Percentiles rank a stretch among this genome's conserved stretches.
Conservation (phyloP, 2,888 invertebrate genomes). For the Diogma glabrata region DNA sequence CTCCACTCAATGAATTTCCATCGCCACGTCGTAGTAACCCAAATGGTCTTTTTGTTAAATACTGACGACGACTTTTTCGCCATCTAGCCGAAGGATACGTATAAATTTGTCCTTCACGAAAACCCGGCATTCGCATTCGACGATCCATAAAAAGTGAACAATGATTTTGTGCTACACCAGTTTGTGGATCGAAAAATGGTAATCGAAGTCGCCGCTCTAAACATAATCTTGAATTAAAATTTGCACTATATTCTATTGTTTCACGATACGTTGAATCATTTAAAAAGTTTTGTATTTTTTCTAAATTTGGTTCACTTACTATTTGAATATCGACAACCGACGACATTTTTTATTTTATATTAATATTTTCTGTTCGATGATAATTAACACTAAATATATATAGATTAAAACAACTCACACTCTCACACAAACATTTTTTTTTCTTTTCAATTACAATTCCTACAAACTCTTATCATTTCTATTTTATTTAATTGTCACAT, state of each 20-base stretch:
- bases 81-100: conserved; percentile 85
- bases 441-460: conserved; percentile 3
- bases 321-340: conserved; percentile 55
- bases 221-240: conserved; percentile 84
- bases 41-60: conserved; percentile 42
- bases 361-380: conserved; percentile 5
- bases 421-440: conserved; percentile 1
- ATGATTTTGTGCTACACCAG: conserved; percentile 92
- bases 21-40: conserved; percentile 13
- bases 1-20: not conserved
- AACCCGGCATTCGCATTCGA: conserved; percentile 82
- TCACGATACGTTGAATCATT: conserved; percentile 84
- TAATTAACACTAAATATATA: conserved; percentile 8
- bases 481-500: too few relatives aligned
- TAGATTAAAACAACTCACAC: not conserved
- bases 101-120: conserved; percentile 80
- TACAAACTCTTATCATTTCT: conserved; percentile 7
- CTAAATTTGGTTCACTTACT: conserved; percentile 54
- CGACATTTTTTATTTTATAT: conserved; percentile 25
- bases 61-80: conserved; percentile 82
- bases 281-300: conserved; percentile 69
- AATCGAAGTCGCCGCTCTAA: conserved; percentile 81
- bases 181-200: conserved; percentile 95
- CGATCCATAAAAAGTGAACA: conserved; percentile 80
- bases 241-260: conserved; percentile 86